phyloP scores from a whole-genome alignment of 2,113 vertebrate genomes.

The Scolopax mira region DNA sequence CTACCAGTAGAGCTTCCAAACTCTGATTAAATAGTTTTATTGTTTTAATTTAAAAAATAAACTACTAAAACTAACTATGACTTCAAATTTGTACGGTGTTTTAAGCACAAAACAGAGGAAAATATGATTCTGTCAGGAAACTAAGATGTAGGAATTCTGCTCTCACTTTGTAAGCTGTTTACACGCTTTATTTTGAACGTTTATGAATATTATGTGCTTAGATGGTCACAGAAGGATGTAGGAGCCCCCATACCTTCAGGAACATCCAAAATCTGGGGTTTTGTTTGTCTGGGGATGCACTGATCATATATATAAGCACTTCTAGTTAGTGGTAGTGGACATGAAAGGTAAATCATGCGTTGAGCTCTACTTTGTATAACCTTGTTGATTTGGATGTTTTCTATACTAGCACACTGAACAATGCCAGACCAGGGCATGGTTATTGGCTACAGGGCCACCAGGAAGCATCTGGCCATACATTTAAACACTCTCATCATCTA shows the following conservation, averaged over 20 bases:
- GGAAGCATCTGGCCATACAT: not conserved
- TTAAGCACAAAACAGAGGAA: not conserved
- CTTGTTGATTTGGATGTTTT: not conserved
- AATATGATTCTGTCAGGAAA: not conserved
- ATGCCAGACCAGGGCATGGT: not conserved
- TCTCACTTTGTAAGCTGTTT: not conserved
- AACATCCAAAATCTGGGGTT: not conserved
- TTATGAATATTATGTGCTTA: not conserved
- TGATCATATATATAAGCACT: not conserved
- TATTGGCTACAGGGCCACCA: fast-evolving
- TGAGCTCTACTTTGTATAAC: not conserved
- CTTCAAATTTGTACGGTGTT: not conserved
- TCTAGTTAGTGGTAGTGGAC: not conserved
- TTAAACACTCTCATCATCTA: not conserved
- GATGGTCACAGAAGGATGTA: not conserved
- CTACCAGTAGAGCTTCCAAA: not conserved
- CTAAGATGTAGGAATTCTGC: not conserved
- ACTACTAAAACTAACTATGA: not conserved
- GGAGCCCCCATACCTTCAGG: not conserved
- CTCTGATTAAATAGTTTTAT: not conserved
- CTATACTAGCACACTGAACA: fast-evolving
- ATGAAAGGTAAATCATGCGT: not conserved
- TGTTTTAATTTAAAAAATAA: not conserved
- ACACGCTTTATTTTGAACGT: not conserved
- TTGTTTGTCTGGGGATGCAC: not conserved